Evolutionary conservation across 2,888 invertebrate species (phyloP).

Genomic region (Polydrusus cervinus): DNA sequence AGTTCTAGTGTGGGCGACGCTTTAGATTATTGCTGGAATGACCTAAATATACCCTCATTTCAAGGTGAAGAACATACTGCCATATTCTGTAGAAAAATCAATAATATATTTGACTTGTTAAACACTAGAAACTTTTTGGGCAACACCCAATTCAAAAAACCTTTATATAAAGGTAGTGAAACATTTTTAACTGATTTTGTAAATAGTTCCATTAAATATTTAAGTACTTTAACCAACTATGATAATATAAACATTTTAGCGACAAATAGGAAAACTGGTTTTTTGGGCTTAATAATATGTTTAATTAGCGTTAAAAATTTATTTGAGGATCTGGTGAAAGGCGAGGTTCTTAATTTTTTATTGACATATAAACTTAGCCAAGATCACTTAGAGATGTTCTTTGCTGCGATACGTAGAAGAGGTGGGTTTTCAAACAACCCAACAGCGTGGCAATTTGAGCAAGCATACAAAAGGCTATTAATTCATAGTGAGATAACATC

Average conservation of each 20-base stretch:
- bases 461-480: conserved; percentile 47
- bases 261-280: conserved; percentile 52
- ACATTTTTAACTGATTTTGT: conserved; percentile 32
- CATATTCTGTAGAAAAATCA: conserved; percentile 42
- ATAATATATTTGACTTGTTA: conserved; percentile 52
- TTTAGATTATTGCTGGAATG: conserved; percentile 39
- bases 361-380: conserved; percentile 42
- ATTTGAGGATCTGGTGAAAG: conserved; percentile 17
- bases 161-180: conserved; percentile 33
- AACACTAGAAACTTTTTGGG: conserved; percentile 48
- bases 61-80: conserved; percentile 37
- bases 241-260: conserved; percentile 34
- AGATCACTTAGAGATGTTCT: conserved; percentile 56
- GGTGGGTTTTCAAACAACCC: conserved; percentile 56
- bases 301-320: conserved; percentile 12
- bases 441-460: conserved; percentile 51
- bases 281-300: conserved; percentile 45
- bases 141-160: conserved; percentile 40
- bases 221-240: conserved; percentile 10
- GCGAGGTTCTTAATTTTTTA: conserved; percentile 23
- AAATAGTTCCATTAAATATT: conserved; percentile 27
- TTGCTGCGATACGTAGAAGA: conserved; percentile 49
- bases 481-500: conserved; percentile 40
- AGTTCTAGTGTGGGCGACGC: conserved; percentile 49
- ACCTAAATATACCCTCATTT: conserved; percentile 46